Base-by-base conservation (phyloP, 2,888 invertebrate genomes). In the Latrodectus hesperus region DNA sequence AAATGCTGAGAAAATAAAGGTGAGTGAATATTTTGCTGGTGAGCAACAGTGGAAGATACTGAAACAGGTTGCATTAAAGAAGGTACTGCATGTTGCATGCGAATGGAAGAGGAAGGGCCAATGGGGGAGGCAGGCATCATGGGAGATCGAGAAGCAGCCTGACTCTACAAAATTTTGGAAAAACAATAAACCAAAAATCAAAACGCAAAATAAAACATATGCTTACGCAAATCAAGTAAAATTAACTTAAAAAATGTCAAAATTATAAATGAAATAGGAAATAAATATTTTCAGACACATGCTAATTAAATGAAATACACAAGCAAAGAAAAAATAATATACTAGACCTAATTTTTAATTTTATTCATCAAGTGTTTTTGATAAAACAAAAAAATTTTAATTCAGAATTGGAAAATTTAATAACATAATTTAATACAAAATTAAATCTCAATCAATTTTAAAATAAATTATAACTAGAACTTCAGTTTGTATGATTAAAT, bases 11-110 rank as follows among this genome's bases (percentile, higher is more conserved):
- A 86, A 70, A 84, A 81, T 26, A 88, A 10, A 49, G 82, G 53
- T 5, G 88, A 64, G 16, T 83, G 88, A 0, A 73, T 26, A 55
- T 60, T 71, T 26, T 93, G 93, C 82, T 93, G 93, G 9, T 83
- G 89, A 22, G 65, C 17, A 38, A 67, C 65, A 14, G 93, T 93
- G 6, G 93, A 92, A 65, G 91, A 90, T 90, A 93, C 92, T 65
- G 93, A 92, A 9, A 93, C 93, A 9, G 93, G 92, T 14, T 93
- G 92, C 64, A 93, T 92, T 82, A 93, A 90, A 0, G 93, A 89
- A 49, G 93, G 92, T 53, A 93, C 92, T 6, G 91, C 90, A 80
- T 92, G 92, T 73, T 92, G 92, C 85, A 93, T 49, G 92, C 92
- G 81, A 14, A 81, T 55, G 81, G 90, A 90, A 80, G 90, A 89